phyloP scores from a whole-genome alignment of 2,888 invertebrate genomes.

The Meteorus colon region DNA sequence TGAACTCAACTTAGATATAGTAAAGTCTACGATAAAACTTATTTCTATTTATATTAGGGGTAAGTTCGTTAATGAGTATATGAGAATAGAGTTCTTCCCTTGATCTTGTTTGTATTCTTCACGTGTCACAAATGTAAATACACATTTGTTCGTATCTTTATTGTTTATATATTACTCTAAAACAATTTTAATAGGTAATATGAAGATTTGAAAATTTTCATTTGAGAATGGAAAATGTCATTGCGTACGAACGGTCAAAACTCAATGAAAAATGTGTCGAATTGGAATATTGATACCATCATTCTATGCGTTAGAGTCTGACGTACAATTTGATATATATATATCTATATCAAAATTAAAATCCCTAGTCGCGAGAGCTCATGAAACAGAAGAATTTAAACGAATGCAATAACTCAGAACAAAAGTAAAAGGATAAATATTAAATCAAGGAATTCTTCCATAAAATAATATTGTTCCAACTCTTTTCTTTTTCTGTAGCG shows the following conservation, averaged over 20 bases:
- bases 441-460: conserved; percentile 21
- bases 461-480: conserved; percentile 45
- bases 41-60: background rate
- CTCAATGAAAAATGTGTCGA: no score
- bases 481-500: conserved; percentile 44
- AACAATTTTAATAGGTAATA: no score
- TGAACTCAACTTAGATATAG: background rate
- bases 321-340: background rate
- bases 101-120: background rate
- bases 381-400: background rate
- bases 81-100: background rate
- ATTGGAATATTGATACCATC: no score
- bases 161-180: no score
- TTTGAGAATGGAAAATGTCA: no score
- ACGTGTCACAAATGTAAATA: background rate
- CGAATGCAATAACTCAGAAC: background rate
- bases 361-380: background rate
- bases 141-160: background rate
- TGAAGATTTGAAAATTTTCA: no score
- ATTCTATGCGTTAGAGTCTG: background rate
- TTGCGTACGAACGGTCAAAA: no score
- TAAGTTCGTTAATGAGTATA: background rate
- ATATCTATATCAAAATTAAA: background rate
- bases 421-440: background rate
- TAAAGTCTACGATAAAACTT: background rate